Base-by-base conservation (phyloP, 2,797 vertebrate genomes). In the Pseudochirops cupreus region DNA sequence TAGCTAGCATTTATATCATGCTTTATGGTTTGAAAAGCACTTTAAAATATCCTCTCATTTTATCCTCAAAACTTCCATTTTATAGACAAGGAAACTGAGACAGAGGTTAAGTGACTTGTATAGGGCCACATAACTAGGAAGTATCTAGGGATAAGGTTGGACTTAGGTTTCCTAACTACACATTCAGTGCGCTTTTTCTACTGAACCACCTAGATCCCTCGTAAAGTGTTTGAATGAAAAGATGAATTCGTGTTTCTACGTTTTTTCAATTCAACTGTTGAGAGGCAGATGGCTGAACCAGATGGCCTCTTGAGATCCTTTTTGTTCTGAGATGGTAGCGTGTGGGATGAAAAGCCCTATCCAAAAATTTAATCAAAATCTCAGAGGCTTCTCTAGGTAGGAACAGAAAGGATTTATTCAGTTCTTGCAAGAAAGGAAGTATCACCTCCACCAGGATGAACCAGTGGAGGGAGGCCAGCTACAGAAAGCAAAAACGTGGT, bases 241-340 rank as follows among this genome's bases (percentile, higher is more conserved):
- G 62, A 74, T 39, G 33, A 39, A 74, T 74, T n/a, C 39, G 33
- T n/a, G 14, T 74, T 74, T 18, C 62, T 14, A 74, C 62, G 18
- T 21, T 67, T n/a, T 59, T 33, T 33, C 1, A 33, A 91, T 18
- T 93, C 54, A 94, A 13, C 7, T 54, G 93, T 29, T 0, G 1
- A 26, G 74, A 91, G 89, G 3, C 95, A 24, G 31, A 92, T 53
- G 90, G 46, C n/a, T 96, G 33, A 39, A 56, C 59, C 26, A 92
- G 55, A 58, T 90, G 93, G 92, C 12, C 4, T 57, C 92, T 91
- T n/a, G 21, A 9, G 4, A 54, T 89, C 92, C 91, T 5, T 46
- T 95, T 57, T 33, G 33, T 94, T n/a, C 55, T 93, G 39, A 67
- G 13, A 13, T 55, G 87, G 33, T 91, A 4, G 52, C 5, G 52